Conservation (phyloP, 2,888 invertebrate species). For the Pammene aurita region DNA sequence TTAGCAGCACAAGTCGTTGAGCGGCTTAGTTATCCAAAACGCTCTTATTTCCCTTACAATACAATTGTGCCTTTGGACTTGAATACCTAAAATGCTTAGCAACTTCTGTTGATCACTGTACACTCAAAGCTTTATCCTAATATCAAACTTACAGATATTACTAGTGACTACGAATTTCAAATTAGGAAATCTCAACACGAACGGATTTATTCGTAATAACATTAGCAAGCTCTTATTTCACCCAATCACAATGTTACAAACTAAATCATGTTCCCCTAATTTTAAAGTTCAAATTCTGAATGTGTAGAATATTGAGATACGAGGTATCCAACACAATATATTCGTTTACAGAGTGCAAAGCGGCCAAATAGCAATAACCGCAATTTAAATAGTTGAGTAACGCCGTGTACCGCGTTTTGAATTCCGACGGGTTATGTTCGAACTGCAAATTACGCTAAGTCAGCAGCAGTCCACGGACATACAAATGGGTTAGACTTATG, state of each 20-base stretch:
- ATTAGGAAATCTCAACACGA: constrained; percentile 43
- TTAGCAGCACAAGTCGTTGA: too few relatives aligned
- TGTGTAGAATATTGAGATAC: neutral
- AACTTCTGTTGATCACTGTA: too few relatives aligned
- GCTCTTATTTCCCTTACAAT: too few relatives aligned
- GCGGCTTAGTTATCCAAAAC: too few relatives aligned
- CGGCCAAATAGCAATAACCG: constrained; percentile 45
- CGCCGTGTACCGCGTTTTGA: constrained; percentile 37
- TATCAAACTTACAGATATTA: constrained; percentile 34
- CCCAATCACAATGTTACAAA: neutral
- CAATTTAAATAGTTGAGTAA: constrained; percentile 42
- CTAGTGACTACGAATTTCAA: constrained; percentile 39
- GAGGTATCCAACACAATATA: neutral
- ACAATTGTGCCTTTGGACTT: too few relatives aligned
- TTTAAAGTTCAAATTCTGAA: neutral
- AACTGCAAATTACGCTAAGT: constrained; percentile 52
- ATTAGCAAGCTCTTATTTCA: neutral
- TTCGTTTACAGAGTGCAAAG: constrained; percentile 39
- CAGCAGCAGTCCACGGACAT: constrained; percentile 30
- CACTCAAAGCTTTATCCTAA: constrained; percentile 30
- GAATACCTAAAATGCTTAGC: too few relatives aligned
- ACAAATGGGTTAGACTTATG: neutral
- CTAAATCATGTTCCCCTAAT: neutral
- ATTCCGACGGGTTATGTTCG: constrained; percentile 43
- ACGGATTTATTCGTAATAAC: constrained; percentile 25